phyloP scores from a whole-genome alignment of 2,797 vertebrate species.

The Pelodytes ibericus region DNA sequence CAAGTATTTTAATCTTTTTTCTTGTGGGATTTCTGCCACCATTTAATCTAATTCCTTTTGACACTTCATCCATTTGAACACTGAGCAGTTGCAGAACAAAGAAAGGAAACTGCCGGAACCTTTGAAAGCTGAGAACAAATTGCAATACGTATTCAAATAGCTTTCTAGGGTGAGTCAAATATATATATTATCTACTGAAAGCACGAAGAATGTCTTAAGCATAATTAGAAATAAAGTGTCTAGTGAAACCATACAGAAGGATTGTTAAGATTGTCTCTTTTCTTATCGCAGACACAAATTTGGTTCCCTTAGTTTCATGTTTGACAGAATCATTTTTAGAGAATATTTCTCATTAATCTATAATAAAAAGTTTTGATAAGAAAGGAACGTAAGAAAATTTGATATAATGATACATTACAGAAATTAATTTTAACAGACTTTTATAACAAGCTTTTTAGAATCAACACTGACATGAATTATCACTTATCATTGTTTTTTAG shows the following conservation, averaged over 20 bases:
- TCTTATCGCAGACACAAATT: conserved; percentile 39
- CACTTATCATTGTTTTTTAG: too few relatives aligned
- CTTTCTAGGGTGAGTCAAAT: conserved; percentile 54
- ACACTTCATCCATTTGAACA: conserved; percentile 58
- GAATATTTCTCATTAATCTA: conserved; percentile 22
- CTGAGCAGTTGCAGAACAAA: conserved; percentile 55
- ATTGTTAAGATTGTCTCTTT: conserved; percentile 44
- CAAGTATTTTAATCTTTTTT: conserved; percentile 51
- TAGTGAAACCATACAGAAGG: conserved; percentile 44
- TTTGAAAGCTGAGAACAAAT: conserved; percentile 56
- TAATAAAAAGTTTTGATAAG: conserved; percentile 19
- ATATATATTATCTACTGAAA: conserved; percentile 55
- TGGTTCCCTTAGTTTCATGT: conserved; percentile 42
- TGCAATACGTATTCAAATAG: conserved; percentile 57
- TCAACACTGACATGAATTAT: too few relatives aligned
- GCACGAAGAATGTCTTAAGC: conserved; percentile 52
- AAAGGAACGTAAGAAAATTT: not conserved
- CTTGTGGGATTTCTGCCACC: conserved; percentile 56
- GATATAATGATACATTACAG: too few relatives aligned
- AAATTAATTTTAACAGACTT: too few relatives aligned
- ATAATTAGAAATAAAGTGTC: conserved; percentile 57
- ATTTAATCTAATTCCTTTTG: conserved; percentile 58
- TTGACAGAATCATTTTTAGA: conserved; percentile 42
- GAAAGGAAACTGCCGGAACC: conserved; percentile 52
- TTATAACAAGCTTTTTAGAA: too few relatives aligned